Evolutionary conservation across 2,888 invertebrate species (phyloP).

Genomic region (Helicoverpa assulta): DNA sequence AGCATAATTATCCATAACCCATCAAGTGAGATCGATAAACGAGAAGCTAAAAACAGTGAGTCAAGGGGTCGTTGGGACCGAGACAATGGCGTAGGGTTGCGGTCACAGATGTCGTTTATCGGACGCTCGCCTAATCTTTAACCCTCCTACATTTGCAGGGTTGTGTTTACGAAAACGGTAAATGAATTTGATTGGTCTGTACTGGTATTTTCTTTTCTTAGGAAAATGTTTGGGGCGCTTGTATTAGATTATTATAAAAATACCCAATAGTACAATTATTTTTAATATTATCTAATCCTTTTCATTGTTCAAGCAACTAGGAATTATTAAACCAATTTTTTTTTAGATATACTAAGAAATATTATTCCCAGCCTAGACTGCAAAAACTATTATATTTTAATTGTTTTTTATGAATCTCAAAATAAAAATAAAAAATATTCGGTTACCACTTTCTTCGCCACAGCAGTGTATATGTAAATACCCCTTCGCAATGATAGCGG

Average conservation of each 20-base stretch:
- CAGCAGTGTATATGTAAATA: conserved; percentile 74
- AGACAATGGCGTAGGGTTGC: conserved; percentile 75
- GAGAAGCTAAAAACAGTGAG: conserved; percentile 70
- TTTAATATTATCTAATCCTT: too few relatives aligned
- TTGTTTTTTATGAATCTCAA: too few relatives aligned
- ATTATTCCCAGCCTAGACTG: too few relatives aligned
- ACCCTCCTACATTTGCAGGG: conserved; percentile 66
- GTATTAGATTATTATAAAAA: not conserved
- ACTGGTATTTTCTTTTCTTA: not conserved
- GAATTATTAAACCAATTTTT: too few relatives aligned
- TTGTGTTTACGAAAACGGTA: conserved; percentile 54
- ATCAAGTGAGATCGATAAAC: conserved; percentile 64
- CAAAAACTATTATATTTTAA: too few relatives aligned
- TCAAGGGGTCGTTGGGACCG: conserved; percentile 71
- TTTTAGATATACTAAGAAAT: too few relatives aligned
- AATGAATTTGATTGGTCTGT: conserved; percentile 55
- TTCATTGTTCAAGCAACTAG: too few relatives aligned
- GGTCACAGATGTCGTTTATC: conserved; percentile 88
- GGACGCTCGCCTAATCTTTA: conserved; percentile 77
- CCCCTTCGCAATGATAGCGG: conserved; percentile 69
- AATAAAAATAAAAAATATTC: conserved; percentile 25
- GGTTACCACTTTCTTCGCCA: conserved; percentile 33
- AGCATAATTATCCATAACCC: conserved; percentile 60
- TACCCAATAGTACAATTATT: too few relatives aligned
- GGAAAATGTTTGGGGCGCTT: too few relatives aligned